Evolutionary conservation across 2,888 invertebrate genomes (phyloP).

Genomic region (Blomia tropicalis): DNA sequence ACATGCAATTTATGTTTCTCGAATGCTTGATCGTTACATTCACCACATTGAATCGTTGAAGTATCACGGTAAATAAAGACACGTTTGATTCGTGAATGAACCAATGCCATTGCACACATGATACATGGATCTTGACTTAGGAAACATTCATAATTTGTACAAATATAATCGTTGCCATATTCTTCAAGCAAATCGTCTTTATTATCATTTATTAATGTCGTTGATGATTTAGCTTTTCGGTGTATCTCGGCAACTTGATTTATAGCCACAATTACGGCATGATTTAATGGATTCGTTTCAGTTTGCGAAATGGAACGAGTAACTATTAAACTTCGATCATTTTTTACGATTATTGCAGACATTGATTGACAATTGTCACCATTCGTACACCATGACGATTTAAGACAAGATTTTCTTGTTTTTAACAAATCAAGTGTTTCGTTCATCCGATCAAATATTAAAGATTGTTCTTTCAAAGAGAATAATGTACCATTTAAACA

Average conservation of each 20-base stretch:
- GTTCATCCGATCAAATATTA: slow-evolving; percentile 46
- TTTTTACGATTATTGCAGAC: slow-evolving; percentile 5
- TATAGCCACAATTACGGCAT: slow-evolving; percentile 66
- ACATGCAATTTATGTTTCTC: slow-evolving; percentile 58
- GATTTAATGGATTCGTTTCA: slow-evolving; percentile 52
- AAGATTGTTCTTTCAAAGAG: slow-evolving; percentile 39
- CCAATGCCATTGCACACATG: slow-evolving; percentile 86
- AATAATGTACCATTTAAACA: slow-evolving; percentile 47
- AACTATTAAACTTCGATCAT: background rate
- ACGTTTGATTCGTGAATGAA: slow-evolving; percentile 68
- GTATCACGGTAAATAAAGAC: slow-evolving; percentile 48
- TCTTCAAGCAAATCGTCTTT: slow-evolving; percentile 16
- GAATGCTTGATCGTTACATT: slow-evolving; percentile 33
- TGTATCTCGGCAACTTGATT: slow-evolving; percentile 69
- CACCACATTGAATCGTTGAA: no score
- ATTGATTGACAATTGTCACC: slow-evolving; percentile 10
- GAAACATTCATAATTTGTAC: slow-evolving; percentile 63
- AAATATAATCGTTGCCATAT: slow-evolving; percentile 27
- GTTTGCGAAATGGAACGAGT: slow-evolving; percentile 10
- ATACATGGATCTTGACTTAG: slow-evolving; percentile 70
- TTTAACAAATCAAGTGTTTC: slow-evolving; percentile 4
- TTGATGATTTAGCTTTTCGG: slow-evolving; percentile 53
- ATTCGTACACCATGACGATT: no score
- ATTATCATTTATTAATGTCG: slow-evolving; percentile 35
- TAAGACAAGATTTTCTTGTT: background rate